Evolutionary conservation across 2,113 vertebrate species (phyloP).

Genomic region (Numida meleagris): DNA sequence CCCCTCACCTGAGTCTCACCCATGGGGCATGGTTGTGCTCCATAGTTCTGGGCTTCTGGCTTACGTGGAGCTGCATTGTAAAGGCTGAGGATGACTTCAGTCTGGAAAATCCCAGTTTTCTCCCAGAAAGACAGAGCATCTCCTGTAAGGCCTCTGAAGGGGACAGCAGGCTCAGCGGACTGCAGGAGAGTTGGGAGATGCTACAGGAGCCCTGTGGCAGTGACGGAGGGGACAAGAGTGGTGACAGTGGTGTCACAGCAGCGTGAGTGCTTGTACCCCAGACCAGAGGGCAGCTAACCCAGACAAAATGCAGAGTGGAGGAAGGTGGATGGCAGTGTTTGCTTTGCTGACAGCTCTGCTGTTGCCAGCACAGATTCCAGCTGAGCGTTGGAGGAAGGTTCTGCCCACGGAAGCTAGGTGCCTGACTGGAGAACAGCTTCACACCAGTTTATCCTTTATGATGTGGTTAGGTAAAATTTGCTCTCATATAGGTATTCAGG

Average conservation of each 20-base stretch:
- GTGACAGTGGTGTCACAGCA: background rate
- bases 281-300: accelerated
- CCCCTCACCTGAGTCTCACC: background rate
- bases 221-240: background rate
- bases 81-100: background rate
- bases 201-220: background rate
- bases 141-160: background rate
- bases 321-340: background rate
- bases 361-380: background rate
- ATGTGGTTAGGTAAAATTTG: background rate
- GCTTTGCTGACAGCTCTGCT: background rate
- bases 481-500: background rate
- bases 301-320: background rate
- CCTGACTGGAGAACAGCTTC: background rate
- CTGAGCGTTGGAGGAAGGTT: background rate
- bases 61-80: background rate
- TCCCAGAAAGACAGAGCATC: background rate
- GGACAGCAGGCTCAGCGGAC: background rate
- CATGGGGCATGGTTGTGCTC: background rate
- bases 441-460: background rate
- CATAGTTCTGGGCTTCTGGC: background rate
- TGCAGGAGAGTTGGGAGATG: background rate
- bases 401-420: accelerated
- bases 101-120: background rate
- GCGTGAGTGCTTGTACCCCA: background rate